Conservation (phyloP, 2,113 vertebrate genomes). For the Halcyon senegalensis region DNA sequence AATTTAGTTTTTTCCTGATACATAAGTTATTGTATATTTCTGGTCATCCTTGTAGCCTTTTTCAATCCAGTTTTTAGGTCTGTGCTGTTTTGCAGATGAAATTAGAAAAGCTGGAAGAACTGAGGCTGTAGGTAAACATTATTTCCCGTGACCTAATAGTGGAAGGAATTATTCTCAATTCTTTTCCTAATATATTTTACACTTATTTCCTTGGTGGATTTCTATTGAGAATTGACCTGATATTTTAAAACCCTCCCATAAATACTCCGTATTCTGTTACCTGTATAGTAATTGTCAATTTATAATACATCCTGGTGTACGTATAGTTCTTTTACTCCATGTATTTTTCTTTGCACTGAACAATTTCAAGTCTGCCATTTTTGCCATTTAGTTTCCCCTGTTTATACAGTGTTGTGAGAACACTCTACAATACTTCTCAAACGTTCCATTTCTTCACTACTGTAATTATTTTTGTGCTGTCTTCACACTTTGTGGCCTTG, state of each 20-base stretch:
- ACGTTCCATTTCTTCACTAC: not conserved
- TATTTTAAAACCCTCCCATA: not conserved
- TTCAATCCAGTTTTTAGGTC: not conserved
- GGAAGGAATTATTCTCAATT: not conserved
- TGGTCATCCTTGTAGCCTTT: not conserved
- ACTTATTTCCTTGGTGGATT: not conserved
- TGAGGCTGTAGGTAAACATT: not conserved
- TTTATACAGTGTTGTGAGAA: not conserved
- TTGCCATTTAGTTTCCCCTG: fast-evolving
- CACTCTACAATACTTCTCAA: not conserved
- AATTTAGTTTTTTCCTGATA: not conserved
- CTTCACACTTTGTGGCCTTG: not conserved
- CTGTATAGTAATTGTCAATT: no score
- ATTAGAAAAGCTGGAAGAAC: not conserved
- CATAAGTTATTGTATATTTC: not conserved
- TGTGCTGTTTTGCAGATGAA: not conserved
- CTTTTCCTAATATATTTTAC: not conserved
- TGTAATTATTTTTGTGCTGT: not conserved
- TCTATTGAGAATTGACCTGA: not conserved
- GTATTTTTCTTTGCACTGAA: not conserved
- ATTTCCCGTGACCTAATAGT: not conserved
- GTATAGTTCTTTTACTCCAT: not conserved
- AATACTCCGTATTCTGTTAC: not conserved
- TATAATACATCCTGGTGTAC: not conserved
- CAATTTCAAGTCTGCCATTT: not conserved